Percentiles rank a stretch among this genome's conserved stretches.
These are phyloP conservation scores for Trypoxylon attenuatum DNA, from an alignment of 2,888 invertebrate species.

Conservation along the genomic window DNA sequence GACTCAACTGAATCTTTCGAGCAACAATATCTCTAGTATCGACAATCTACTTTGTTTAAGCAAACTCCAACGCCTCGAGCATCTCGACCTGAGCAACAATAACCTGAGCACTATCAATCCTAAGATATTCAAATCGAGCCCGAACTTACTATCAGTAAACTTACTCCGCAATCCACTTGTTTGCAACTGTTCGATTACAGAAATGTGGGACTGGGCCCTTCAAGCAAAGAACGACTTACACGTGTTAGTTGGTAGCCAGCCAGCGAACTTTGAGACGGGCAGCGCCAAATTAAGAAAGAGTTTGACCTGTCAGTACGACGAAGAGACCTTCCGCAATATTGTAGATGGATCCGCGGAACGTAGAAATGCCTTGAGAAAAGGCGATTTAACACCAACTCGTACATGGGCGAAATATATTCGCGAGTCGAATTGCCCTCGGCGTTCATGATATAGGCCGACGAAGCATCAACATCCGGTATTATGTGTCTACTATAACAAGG, in stretches of 20 bases:
- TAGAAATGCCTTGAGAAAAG: slow-evolving; percentile 77
- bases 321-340: slow-evolving; percentile 72
- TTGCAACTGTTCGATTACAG: slow-evolving; percentile 82
- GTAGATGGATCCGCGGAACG: slow-evolving; percentile 68
- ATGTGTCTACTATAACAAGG: slow-evolving; percentile 30
- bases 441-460: slow-evolving; percentile 62
- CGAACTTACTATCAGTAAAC: slow-evolving; percentile 78
- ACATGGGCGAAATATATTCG: slow-evolving; percentile 85
- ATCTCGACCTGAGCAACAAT: slow-evolving; percentile 80
- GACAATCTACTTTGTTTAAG: slow-evolving; percentile 78
- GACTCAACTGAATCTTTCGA: slow-evolving; percentile 79
- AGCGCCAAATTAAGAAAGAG: slow-evolving; percentile 81
- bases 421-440: slow-evolving; percentile 79
- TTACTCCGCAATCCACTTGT: slow-evolving; percentile 82
- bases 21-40: slow-evolving; percentile 77
- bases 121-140: slow-evolving; percentile 77
- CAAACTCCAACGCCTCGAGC: slow-evolving; percentile 77
- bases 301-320: slow-evolving; percentile 80
- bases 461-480: slow-evolving; percentile 48
- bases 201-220: slow-evolving; percentile 85
- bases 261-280: slow-evolving; percentile 79
- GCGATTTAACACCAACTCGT: slow-evolving; percentile 79
- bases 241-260: slow-evolving; percentile 81
- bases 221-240: slow-evolving; percentile 80
- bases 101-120: slow-evolving; percentile 79